Evolutionary conservation across 2,113 vertebrate species (phyloP).

Genomic region (Psilopsiagon aymara): DNA sequence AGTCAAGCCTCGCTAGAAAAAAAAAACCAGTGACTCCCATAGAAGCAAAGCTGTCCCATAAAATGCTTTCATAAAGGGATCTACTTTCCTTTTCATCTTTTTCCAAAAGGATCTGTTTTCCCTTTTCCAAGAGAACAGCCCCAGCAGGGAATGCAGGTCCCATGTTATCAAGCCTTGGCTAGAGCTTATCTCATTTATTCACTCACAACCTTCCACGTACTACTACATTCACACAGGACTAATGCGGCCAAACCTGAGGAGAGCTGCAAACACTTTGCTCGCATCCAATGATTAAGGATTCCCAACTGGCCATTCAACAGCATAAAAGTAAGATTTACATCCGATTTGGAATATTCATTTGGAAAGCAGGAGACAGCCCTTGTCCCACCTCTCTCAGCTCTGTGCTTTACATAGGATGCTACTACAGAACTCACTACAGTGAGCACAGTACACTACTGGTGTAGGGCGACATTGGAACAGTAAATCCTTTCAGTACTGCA

Average conservation of each 20-base stretch:
- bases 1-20: neutral
- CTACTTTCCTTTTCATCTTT: neutral
- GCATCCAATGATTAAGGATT: neutral
- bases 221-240: neutral
- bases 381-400: neutral
- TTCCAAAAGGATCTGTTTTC: neutral
- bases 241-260: accelerated
- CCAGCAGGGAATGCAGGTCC: neutral
- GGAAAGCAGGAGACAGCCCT: neutral
- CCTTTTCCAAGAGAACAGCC: neutral
- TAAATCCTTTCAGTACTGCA: neutral
- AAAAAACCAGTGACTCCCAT: neutral
- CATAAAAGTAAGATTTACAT: neutral
- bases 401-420: neutral
- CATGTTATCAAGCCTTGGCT: neutral
- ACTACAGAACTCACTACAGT: neutral
- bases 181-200: accelerated
- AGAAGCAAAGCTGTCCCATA: neutral
- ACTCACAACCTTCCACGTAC: neutral
- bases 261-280: neutral
- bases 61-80: neutral
- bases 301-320: no score
- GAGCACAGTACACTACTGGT: neutral
- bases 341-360: neutral
- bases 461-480: neutral